Base-by-base conservation (phyloP, 1,140 invertebrate genomes). In the Apis cerana region DNA sequence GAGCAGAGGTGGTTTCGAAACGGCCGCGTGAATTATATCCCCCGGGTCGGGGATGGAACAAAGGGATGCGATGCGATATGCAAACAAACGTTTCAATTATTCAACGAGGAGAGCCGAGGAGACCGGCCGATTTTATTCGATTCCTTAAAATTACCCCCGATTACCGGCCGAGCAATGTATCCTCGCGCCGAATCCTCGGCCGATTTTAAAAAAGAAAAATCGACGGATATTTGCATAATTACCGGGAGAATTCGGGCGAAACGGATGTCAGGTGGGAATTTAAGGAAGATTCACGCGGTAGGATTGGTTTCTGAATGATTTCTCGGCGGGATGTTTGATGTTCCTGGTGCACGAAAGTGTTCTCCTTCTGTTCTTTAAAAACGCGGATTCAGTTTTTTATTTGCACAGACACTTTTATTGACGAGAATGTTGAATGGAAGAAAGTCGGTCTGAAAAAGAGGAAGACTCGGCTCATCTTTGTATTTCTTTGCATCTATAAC, bases 71-170 rank as follows among this genome's bases (percentile, higher is more conserved):
- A 58, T 13, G 71, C 68, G 71, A 88, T 83, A 83, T 77, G 86
- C 86, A 88, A 88, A 85, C 79, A 83, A 88, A 88, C 76, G 83
- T 88, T 88, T 88, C 80, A 88, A 85, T 88, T 80, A 88, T 88
- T 88, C 87, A 85, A 59, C 19, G 65, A 58, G 62, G 33, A 58
- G 62, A 9, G 48, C 72, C 48, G 27, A 9, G 54, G 27, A 43
- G 33, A 21, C 58, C 12, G 56, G 75, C 54, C 81, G 75, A 33
- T 33, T 78, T 78, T 82, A 82, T 82, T 50, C 75, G 75, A 54
- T 48, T 78, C 65, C 75, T 82, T 82, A 70, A 82, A 82, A 82
- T 82, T 82, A 71, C 81, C 75, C 70, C 75, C 81, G 81, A 82
- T 82, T 82, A 82, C 81, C 19, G n/a, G 9, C 72, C n/a, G 15